Base-by-base conservation (phyloP, 2,888 invertebrate genomes). In the Lissocephala sabroskyi region DNA sequence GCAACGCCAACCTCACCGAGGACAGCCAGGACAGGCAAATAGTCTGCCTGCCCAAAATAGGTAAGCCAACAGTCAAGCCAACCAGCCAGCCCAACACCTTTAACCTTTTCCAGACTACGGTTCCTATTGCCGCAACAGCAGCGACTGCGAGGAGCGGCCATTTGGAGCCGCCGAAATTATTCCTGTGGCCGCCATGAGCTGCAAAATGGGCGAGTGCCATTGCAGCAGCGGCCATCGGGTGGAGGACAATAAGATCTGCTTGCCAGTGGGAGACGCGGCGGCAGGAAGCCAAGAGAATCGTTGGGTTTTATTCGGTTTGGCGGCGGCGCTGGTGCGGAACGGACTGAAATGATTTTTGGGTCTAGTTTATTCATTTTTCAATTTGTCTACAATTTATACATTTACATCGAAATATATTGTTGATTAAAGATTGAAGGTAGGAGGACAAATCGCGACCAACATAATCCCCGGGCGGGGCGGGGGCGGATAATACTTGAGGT, bases 181-280 rank as follows among this genome's bases (percentile, higher is more conserved):
- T 13, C 49, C 66, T 3, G n/a, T n/a, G n/a, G 70, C 73, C 23
- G 48, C 60, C 3, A 60, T 78, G 77, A 45, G 55, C 18, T 79
- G 79, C 42, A 33, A 39, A 41, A 59, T 62, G 16, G 66, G 68
- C 11, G 78, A 79, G 54, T 79, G 79, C 43, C 46, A 49, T 29
- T 79, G 79, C 42, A 61, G 58, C 2, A 0, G 6, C n/a, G 75
- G 66, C 17, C 65, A 41, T 13, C 37, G 51, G 17, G 57, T 63
- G 2, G 36, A 48, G 6, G 55, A 51, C n/a, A 60, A 52, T 40
- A 46, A 52, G 42, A 28, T 26, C 35, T 41, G 39, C 18, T 16
- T 9, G 39, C 41, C 14, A 28, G 3, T 36, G 11, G 9, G 29
- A 19, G 10, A 7, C 10, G 7, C 37, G n/a, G n/a, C n/a, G n/a